phyloP scores from a whole-genome alignment of 2,113 vertebrate genomes.

The Porphyrio hochstetteri region DNA sequence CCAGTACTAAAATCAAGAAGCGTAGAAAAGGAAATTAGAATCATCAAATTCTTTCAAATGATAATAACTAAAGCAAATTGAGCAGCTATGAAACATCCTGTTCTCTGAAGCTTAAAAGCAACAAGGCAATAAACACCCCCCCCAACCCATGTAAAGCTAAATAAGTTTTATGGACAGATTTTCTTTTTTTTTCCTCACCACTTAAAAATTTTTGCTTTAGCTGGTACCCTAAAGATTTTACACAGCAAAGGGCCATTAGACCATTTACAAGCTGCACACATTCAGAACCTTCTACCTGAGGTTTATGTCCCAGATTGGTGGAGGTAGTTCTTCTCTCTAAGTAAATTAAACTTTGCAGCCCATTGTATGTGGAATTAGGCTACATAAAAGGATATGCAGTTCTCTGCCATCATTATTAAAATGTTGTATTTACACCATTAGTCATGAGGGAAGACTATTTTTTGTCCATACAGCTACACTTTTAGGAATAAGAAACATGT shows the following conservation, averaged over 20 bases:
- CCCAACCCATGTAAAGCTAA: not conserved
- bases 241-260: not conserved
- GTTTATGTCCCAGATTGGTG: not conserved
- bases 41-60: slow-evolving; percentile 42
- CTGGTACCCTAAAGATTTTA: not conserved
- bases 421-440: not conserved
- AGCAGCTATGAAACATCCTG: slow-evolving; percentile 29
- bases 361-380: not conserved
- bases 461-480: not conserved
- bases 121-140: not conserved
- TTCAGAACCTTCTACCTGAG: not conserved
- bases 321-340: not conserved
- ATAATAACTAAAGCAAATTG: slow-evolving; percentile 46
- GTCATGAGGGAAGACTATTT: not conserved
- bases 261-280: not conserved
- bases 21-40: slow-evolving; percentile 1
- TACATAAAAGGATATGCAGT: not conserved
- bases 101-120: slow-evolving; percentile 17
- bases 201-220: not conserved
- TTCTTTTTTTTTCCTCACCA: not conserved
- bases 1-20: slow-evolving; percentile 34
- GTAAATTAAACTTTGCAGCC: not conserved
- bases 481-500: not conserved
- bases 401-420: not conserved
- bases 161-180: not conserved